phyloP scores from a whole-genome alignment of 1,140 invertebrate genomes.

The Hypsibius dujardini region DNA sequence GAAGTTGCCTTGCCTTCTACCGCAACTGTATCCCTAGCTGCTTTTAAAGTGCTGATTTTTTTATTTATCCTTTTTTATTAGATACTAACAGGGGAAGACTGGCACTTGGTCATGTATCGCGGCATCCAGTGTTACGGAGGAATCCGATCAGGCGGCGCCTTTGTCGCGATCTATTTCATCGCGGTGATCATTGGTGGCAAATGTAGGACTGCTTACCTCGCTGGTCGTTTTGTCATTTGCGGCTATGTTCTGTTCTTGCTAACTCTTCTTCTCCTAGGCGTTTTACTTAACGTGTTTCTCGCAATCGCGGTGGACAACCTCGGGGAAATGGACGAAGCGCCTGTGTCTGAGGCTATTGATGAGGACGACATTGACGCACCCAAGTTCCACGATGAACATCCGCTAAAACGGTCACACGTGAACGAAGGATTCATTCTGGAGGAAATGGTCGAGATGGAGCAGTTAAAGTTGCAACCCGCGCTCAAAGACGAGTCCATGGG shows the following conservation, averaged over 20 bases:
- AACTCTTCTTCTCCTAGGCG: slow-evolving; percentile 31
- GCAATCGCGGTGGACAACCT: slow-evolving; percentile 45
- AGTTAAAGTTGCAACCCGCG: too few species aligned
- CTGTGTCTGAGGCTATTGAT: too few species aligned
- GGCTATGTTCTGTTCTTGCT: too few species aligned
- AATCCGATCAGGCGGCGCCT: slow-evolving; percentile 35
- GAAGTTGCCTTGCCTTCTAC: too few species aligned
- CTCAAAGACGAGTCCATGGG: too few species aligned
- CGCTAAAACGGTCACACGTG: too few species aligned
- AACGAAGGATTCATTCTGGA: too few species aligned
- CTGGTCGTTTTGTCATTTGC: neutral
- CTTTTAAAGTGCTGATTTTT: neutral
- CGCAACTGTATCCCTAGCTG: neutral
- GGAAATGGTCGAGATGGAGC: too few species aligned
- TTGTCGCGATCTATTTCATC: slow-evolving; percentile 41
- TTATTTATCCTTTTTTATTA: slow-evolving; percentile 24
- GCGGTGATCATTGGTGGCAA: slow-evolving; percentile 42
- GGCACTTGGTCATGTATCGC: slow-evolving; percentile 44
- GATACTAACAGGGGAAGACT: slow-evolving; percentile 44
- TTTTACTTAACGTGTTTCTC: slow-evolving; percentile 43
- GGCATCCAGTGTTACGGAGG: slow-evolving; percentile 40
- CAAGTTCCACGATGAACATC: too few species aligned
- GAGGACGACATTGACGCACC: too few species aligned
- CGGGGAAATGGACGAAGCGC: slow-evolving; percentile 35
- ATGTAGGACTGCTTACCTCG: slow-evolving; percentile 31